These are phyloP conservation scores for Pyrochroa serraticornis DNA, from an alignment of 2,888 invertebrate species.

Conservation along the genomic window DNA sequence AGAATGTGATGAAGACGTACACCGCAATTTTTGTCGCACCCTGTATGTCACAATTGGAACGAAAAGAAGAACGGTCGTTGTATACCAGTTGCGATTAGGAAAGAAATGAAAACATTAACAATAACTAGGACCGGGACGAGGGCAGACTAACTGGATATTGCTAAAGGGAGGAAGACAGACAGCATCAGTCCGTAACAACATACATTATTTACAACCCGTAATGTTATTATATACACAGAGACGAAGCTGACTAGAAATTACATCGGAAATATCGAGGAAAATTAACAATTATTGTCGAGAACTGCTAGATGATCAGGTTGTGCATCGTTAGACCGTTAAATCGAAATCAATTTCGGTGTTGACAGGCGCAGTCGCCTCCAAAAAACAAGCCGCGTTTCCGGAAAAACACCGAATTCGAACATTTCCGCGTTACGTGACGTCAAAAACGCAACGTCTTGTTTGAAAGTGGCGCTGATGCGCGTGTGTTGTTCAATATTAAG, in stretches of 20 bases:
- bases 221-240: conserved; percentile 48
- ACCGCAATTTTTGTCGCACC: conserved; percentile 19
- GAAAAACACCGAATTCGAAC: too few species aligned
- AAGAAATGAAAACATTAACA: conserved; percentile 4
- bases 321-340: not conserved
- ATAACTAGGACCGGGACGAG: conserved; percentile 29
- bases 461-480: too few species aligned
- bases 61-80: conserved; percentile 32
- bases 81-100: conserved; percentile 23
- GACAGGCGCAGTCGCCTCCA: too few species aligned
- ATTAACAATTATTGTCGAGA: conserved; percentile 19
- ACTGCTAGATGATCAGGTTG: conserved; percentile 1
- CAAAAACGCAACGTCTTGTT: too few species aligned
- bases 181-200: conserved; percentile 52
- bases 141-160: conserved; percentile 47
- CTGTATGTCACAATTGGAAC: conserved; percentile 21
- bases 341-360: not conserved
- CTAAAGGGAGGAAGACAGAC: conserved; percentile 56
- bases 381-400: too few species aligned
- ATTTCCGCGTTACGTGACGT: too few species aligned
- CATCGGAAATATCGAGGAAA: conserved; percentile 14
- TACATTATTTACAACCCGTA: conserved; percentile 56
- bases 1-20: not conserved
- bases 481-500: conserved; percentile 10
- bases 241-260: conserved; percentile 17